phyloP scores from a whole-genome alignment of 2,797 vertebrate species.

The Echiichthys vipera region DNA sequence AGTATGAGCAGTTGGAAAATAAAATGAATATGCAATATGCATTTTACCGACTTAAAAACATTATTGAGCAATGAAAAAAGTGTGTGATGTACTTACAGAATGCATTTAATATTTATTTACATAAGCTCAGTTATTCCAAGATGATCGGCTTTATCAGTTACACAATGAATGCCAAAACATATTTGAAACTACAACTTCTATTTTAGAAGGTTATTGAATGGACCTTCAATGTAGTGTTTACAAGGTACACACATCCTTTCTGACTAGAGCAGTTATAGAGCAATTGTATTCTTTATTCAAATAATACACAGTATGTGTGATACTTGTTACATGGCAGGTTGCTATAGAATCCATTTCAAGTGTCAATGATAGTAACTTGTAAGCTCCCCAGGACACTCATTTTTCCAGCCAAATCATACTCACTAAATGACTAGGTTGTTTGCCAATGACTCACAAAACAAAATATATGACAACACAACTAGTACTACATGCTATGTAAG shows the following conservation, averaged over 20 bases:
- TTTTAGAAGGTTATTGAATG: not conserved
- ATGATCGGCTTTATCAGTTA: slow-evolving; percentile 1
- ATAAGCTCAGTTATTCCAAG: not conserved
- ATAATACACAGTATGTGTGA: not conserved
- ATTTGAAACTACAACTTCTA: not conserved
- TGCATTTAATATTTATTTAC: not conserved
- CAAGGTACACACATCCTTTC: not conserved
- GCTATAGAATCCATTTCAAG: not conserved
- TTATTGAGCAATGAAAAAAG: not conserved
- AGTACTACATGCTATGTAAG: no score
- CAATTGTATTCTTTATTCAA: not conserved
- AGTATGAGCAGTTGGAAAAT: slow-evolving; percentile 4
- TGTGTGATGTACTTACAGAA: not conserved
- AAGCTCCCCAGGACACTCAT: not conserved
- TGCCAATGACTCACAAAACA: no score
- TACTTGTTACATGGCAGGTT: not conserved
- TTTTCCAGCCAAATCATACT: no score
- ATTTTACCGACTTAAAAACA: slow-evolving; percentile 7
- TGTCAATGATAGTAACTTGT: not conserved
- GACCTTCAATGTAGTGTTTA: not conserved
- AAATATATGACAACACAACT: no score
- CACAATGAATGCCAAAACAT: not conserved
- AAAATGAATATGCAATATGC: not conserved
- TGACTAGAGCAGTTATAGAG: no score
- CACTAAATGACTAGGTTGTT: no score